Evolutionary conservation across 2,888 invertebrate genomes (phyloP).

Genomic region (Macaria notata): DNA sequence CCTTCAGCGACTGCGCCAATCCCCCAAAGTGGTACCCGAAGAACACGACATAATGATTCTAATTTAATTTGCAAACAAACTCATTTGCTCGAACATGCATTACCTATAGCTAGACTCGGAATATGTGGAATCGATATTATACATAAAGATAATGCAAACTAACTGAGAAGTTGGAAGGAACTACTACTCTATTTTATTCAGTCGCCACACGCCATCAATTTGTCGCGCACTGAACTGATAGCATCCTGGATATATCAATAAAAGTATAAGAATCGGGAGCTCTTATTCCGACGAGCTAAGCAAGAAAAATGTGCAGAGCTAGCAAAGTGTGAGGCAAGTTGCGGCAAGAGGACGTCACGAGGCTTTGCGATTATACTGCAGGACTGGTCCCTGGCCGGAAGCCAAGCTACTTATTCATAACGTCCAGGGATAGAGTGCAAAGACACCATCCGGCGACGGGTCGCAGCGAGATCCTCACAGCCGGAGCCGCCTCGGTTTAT

Average conservation of each 20-base stretch:
- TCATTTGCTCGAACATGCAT: too few species aligned
- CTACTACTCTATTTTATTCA: constrained; percentile 12
- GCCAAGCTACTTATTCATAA: constrained; percentile 28
- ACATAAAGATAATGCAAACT: constrained; percentile 7
- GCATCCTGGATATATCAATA: neutral
- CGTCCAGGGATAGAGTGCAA: constrained; percentile 35
- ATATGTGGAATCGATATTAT: neutral
- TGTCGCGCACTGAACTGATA: neutral
- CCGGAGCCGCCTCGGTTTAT: constrained; percentile 38
- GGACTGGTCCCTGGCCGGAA: constrained; percentile 23
- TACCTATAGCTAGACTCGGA: too few species aligned
- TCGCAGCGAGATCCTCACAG: constrained; percentile 34
- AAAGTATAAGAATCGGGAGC: neutral
- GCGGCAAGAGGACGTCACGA: constrained; percentile 6
- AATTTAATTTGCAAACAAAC: constrained; percentile 40
- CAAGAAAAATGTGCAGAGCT: constrained; percentile 1
- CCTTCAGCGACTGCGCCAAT: constrained; percentile 45
- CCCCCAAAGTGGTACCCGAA: constrained; percentile 48
- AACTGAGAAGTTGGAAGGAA: constrained; percentile 12
- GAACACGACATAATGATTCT: constrained; percentile 44
- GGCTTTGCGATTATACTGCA: constrained; percentile 5
- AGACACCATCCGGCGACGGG: constrained; percentile 38
- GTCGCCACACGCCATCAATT: constrained; percentile 16
- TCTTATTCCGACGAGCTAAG: neutral
- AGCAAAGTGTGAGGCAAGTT: constrained; percentile 4